Conservation (phyloP, 2,113 vertebrate genomes). For the Brienomyrus brachyistius region DNA sequence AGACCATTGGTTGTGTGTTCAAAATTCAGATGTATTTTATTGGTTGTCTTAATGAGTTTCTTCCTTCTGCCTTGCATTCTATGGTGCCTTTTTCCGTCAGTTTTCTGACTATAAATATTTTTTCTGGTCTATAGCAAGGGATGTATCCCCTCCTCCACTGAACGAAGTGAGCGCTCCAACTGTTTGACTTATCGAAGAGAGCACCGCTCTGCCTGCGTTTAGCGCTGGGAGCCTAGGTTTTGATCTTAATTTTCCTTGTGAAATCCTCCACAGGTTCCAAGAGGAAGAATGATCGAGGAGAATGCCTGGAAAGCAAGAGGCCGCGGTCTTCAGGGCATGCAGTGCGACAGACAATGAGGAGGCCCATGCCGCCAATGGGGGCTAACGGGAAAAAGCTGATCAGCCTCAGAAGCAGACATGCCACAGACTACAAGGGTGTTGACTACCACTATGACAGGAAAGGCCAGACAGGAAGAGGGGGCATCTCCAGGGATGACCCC, state of each 20-base stretch:
- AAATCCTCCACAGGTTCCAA: slow-evolving; percentile 71
- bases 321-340: slow-evolving; percentile 73
- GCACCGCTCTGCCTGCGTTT: not conserved
- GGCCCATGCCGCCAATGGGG: slow-evolving; percentile 63
- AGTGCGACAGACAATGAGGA: slow-evolving; percentile 70
- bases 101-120: not conserved
- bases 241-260: not conserved
- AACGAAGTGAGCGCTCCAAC: not conserved
- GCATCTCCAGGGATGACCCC: slow-evolving; percentile 60
- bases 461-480: slow-evolving; percentile 55
- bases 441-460: slow-evolving; percentile 78
- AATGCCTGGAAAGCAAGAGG: slow-evolving; percentile 73
- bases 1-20: not conserved
- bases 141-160: not conserved
- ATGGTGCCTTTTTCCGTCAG: not conserved
- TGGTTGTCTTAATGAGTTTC: not conserved
- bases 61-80: not conserved
- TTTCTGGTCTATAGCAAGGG: not conserved
- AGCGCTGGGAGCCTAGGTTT: not conserved
- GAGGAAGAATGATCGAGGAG: slow-evolving; percentile 82
- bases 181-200: not conserved
- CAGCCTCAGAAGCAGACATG: slow-evolving; percentile 57
- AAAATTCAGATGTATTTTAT: not conserved
- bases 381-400: slow-evolving; percentile 70
- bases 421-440: slow-evolving; percentile 68